Base-by-base conservation (phyloP, 2,888 invertebrate species). In the Axea sp. region DNA sequence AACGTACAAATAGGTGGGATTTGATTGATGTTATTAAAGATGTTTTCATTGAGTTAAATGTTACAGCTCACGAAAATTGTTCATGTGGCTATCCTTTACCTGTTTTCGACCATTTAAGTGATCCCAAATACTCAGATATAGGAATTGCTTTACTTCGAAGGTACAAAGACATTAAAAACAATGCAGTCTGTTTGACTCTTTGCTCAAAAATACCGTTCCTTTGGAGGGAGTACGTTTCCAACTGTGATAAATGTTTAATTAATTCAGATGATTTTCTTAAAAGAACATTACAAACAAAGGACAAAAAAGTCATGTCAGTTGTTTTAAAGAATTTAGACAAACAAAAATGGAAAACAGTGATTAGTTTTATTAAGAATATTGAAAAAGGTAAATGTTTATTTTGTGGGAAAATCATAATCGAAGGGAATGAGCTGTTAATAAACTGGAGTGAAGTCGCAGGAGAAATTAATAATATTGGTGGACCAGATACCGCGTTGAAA, bases 151-250 rank as follows among this genome's bases (percentile, higher is more conserved):
- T 93, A 75, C 88, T 92, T 35, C 89, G 90, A 65, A 89, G 85
- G 64, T 90, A 90, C 76, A 88, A 88, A 86, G 9, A 64, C 0
- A 15, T 2, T 0, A 43, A 15, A 0, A 8, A 71, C 8, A 24
- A 55, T 4, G 2, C 12, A 0, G 43, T 26, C 1, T 62, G 69
- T 39, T 3, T 47, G 30, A 3, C 30, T 6, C 87, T 91, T 30
- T 91, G 91, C 75, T 90, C 89, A 77, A 86, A 87, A 76, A 90
- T 92, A 89, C 92, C 93, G 37, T 91, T 90, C 77, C 88, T 92
- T 81, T 92, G 92, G 91, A 88, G 89, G 55, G 90, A 90, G 76
- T 90, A 91, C 76, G 84, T 92, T 12, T 88, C 89, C 59, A 81
- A 90, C 62, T 86, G 72, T 24, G 73, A 75, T 31, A 88, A 90